These are phyloP conservation scores for Platysteira castanea DNA, from an alignment of 2,113 vertebrate species.

Conservation along the genomic window DNA sequence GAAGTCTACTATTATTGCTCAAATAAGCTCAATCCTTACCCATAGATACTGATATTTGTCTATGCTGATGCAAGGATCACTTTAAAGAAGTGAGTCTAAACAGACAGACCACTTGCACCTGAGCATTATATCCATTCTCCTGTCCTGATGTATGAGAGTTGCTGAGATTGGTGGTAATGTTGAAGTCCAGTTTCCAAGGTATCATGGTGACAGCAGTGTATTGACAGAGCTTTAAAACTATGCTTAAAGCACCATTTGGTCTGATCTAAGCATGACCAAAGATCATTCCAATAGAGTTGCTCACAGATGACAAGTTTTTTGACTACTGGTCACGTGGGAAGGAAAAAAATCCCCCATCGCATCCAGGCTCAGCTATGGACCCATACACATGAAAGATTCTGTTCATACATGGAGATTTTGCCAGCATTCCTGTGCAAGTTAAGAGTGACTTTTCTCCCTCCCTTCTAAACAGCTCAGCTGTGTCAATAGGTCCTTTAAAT, in stretches of 20 bases:
- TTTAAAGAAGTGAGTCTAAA: neutral
- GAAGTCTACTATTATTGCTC: neutral
- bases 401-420: neutral
- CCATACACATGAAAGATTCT: neutral
- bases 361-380: neutral
- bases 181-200: neutral
- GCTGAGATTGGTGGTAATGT: neutral
- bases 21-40: neutral
- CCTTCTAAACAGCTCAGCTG: neutral
- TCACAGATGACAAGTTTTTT: neutral
- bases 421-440: neutral
- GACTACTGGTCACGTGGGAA: neutral
- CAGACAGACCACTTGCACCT: neutral
- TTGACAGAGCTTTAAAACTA: neutral
- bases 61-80: neutral
- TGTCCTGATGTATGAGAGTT: neutral
- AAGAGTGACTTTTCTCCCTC: neutral
- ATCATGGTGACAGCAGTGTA: neutral
- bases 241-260: neutral
- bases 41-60: neutral
- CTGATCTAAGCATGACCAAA: neutral
- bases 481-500: neutral
- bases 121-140: neutral
- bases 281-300: neutral
- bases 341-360: neutral